A percentile compares a stretch with the other conserved stretches of the same genome.
Evolutionary conservation across 2,888 invertebrate genomes (phyloP).

Genomic region (Noctuana brunneofusca): DNA sequence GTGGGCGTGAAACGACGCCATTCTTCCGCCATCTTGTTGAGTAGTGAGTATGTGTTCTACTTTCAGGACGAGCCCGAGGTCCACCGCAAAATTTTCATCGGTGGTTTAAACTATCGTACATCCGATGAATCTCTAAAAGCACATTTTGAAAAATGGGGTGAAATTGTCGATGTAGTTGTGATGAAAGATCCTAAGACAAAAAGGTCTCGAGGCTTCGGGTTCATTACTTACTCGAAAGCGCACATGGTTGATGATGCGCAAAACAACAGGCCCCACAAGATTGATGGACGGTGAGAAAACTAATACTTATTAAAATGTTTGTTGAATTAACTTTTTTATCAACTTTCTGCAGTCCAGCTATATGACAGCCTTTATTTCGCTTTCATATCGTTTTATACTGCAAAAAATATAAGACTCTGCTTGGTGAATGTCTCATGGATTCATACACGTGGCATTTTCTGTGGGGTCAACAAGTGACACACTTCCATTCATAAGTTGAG

Average conservation of each 20-base stretch:
- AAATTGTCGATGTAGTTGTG: slow-evolving; percentile 97
- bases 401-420: slow-evolving; percentile 64
- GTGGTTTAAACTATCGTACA: slow-evolving; percentile 96
- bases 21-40: slow-evolving; percentile 76
- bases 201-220: slow-evolving; percentile 98
- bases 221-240: slow-evolving; percentile 97
- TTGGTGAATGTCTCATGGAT: slow-evolving; percentile 73
- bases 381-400: slow-evolving; percentile 77
- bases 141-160: slow-evolving; percentile 99
- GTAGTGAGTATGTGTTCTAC: slow-evolving; percentile 52
- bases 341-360: slow-evolving; percentile 70
- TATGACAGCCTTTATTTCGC: slow-evolving; percentile 57
- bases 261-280: slow-evolving; percentile 93
- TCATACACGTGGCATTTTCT: slow-evolving; percentile 73
- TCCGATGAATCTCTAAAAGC: slow-evolving; percentile 95
- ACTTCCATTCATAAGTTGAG: slow-evolving; percentile 12
- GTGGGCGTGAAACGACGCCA: slow-evolving; percentile 40
- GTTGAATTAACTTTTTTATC: neutral
- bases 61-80: slow-evolving; percentile 90
- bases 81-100: slow-evolving; percentile 96
- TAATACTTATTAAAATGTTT: neutral
- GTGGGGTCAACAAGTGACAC: slow-evolving; percentile 59
- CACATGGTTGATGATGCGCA: slow-evolving; percentile 99
- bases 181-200: slow-evolving; percentile 98
- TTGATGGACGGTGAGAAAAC: slow-evolving; percentile 89